Conservation (phyloP, 2,113 vertebrate genomes). For the Loxodonta africana region DNA sequence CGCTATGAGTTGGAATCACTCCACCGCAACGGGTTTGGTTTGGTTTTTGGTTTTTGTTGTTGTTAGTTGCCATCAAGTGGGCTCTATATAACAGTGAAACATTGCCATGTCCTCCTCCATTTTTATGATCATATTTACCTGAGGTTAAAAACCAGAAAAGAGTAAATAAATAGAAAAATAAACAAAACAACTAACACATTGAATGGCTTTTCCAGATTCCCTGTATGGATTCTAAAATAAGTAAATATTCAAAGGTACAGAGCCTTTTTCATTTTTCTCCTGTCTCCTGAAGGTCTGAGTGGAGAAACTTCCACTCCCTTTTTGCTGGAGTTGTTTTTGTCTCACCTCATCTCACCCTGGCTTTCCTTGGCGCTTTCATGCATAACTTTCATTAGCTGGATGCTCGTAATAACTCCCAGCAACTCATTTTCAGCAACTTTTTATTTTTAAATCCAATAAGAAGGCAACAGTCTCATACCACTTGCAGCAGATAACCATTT, state of each 20-base stretch:
- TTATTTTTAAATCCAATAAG: neutral
- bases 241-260: neutral
- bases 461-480: conserved; percentile 45
- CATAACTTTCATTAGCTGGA: conserved; percentile 53
- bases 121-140: neutral
- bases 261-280: neutral
- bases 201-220: neutral
- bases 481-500: neutral
- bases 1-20: too few species aligned
- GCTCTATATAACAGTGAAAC: neutral
- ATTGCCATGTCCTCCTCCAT: neutral
- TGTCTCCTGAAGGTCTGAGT: neutral
- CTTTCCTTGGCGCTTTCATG: conserved; percentile 59
- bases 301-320: neutral
- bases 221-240: neutral
- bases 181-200: neutral
- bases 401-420: conserved; percentile 53
- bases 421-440: neutral
- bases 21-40: too few species aligned
- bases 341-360: neutral
- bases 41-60: too few species aligned
- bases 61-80: neutral
- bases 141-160: neutral
- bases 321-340: neutral
- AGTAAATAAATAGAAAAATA: conserved; percentile 9